Base-by-base conservation (phyloP, 2,113 vertebrate species). In the Carassius carassius region DNA sequence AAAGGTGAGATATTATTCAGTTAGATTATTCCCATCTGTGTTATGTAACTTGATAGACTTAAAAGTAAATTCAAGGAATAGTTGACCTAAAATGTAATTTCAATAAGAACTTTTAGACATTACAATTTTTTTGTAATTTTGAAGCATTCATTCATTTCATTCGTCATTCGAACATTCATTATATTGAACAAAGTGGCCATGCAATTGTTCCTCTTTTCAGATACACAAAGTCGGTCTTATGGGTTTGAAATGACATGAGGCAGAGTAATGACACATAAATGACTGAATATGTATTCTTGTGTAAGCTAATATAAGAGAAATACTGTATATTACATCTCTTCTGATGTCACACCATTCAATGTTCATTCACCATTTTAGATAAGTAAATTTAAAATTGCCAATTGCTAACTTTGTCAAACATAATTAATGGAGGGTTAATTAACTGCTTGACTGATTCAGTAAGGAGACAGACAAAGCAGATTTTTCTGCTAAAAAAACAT, bases 351-450 rank as follows among this genome's bases (percentile, higher is more conserved):
- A 12, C 9, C 29, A 29, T 21, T 70, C 49, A 29, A 29, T 54
- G 44, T 78, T 14, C 74, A 78, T 56, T 10, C 11, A 60, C 51
- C 51, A 79, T 81, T 87, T 58, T n/a, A 54, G 41, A 65, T 62
- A n/a, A 62, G 32, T 4, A 13, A n/a, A 35, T 21, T 29, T 58
- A 75, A 65, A 44, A 76, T 35, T 9, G 16, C 44, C 17, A 23
- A 41, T 21, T 86, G 78, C 79, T 73, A 82, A 85, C 32, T 63
- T 83, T 58, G 63, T 81, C 82, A 84, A 63, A 81, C 81, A 44
- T 72, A 87, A 89, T 74, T 86, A 79, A 89, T 56, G 67, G 16
- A n/a, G 74, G 70, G 78, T 78, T 85, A 87, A 89, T 89, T 88
- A 89, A 89, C 81, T 82, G 80, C 51, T 49, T 84, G 90, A 91